Percentiles rank a stretch among this genome's conserved stretches.
These are phyloP conservation scores for Chouioia cunea DNA, from an alignment of 2,888 invertebrate genomes.

Conservation along the genomic window DNA sequence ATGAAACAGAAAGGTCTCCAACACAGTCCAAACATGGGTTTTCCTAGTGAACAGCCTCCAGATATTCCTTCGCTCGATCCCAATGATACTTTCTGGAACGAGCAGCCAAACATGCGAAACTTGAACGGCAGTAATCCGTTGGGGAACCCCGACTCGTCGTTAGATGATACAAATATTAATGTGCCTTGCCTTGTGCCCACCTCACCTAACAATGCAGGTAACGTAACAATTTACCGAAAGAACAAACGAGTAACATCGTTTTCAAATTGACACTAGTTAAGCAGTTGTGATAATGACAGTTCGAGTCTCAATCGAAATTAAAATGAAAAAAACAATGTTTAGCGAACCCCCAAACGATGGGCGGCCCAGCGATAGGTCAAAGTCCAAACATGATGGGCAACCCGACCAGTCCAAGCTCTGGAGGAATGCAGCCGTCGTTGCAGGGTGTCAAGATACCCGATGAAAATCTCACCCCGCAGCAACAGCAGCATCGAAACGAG, in stretches of 20 bases:
- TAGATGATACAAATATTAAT: constrained; percentile 67
- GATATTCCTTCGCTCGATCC: constrained; percentile 65
- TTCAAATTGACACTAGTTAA: too few species aligned
- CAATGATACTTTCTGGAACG: constrained; percentile 66
- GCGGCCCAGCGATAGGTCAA: constrained; percentile 64
- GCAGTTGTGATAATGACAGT: too few species aligned
- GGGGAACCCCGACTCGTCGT: constrained; percentile 65
- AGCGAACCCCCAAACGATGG: constrained; percentile 64
- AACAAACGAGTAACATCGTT: too few species aligned
- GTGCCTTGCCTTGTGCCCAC: constrained; percentile 69
- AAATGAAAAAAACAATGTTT: constrained; percentile 17
- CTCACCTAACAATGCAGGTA: constrained; percentile 67
- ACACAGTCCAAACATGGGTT: constrained; percentile 70
- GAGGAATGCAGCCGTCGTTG: constrained; percentile 74
- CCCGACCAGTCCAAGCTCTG: constrained; percentile 72
- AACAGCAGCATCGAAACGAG: constrained; percentile 93
- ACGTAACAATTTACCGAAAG: constrained; percentile 12
- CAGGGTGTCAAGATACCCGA: constrained; percentile 91
- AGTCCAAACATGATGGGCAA: constrained; percentile 66
- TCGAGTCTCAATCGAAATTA: too few species aligned
- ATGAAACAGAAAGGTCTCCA: constrained; percentile 78
- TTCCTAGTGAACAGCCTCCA: constrained; percentile 65
- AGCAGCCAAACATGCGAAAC: constrained; percentile 64
- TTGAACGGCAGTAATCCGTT: constrained; percentile 65
- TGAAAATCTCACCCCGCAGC: constrained; percentile 96